A percentile compares a stretch with the other conserved stretches of the same genome.
Conservation (phyloP, 2,888 invertebrate species). For the Dicyrtomina minuta region DNA sequence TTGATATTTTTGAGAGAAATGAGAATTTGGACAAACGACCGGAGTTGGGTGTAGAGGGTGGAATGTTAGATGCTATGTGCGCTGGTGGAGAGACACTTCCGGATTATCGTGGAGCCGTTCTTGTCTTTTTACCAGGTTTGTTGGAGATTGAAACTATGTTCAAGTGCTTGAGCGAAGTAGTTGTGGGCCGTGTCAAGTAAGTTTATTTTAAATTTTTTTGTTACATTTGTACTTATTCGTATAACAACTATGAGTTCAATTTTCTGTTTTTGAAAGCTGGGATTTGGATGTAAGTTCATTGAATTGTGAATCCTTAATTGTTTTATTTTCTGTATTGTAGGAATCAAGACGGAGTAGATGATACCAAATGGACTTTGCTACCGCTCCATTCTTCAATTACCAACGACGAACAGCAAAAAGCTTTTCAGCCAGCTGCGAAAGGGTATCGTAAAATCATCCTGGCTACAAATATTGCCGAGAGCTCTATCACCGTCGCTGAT, state of each 20-base stretch:
- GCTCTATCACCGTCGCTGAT: slow-evolving; percentile 86
- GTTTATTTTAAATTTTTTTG: background rate
- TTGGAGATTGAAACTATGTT: slow-evolving; percentile 62
- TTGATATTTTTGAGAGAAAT: slow-evolving; percentile 66
- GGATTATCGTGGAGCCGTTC: too few relatives aligned
- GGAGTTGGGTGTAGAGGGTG: slow-evolving; percentile 35
- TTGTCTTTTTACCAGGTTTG: slow-evolving; percentile 87
- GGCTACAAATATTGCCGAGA: slow-evolving; percentile 89
- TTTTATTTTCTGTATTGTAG: too few relatives aligned
- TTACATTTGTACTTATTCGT: too few relatives aligned
- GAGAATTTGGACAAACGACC: slow-evolving; percentile 40
- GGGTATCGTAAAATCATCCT: slow-evolving; percentile 79
- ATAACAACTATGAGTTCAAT: too few relatives aligned
- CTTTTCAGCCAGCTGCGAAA: slow-evolving; percentile 64
- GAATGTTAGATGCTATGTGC: too few relatives aligned
- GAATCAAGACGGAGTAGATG: slow-evolving; percentile 22
- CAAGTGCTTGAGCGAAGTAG: too few relatives aligned
- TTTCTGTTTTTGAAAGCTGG: background rate
- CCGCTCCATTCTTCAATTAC: slow-evolving; percentile 75
- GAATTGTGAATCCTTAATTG: too few relatives aligned
- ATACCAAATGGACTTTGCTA: slow-evolving; percentile 52
- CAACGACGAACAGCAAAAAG: slow-evolving; percentile 69
- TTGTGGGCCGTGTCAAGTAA: slow-evolving; percentile 43
- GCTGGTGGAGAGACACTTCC: too few relatives aligned
- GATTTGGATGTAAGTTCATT: too few relatives aligned